phyloP scores from a whole-genome alignment of 2,113 vertebrate species.

The Callospermophilus lateralis region DNA sequence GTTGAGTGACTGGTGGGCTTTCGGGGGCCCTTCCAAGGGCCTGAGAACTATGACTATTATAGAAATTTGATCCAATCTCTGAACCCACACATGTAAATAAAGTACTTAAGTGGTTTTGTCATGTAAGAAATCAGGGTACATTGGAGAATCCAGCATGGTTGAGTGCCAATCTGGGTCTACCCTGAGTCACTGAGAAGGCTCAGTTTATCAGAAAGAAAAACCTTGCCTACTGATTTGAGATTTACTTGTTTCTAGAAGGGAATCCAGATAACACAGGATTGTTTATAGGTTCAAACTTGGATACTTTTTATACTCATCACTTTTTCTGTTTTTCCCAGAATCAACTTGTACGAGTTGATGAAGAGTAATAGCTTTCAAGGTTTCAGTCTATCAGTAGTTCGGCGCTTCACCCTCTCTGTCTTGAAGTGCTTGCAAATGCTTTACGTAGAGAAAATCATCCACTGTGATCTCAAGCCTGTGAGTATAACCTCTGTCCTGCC shows the following conservation, averaged over 20 bases:
- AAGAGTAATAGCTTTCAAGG: conserved; percentile 98
- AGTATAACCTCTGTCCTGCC: conserved; percentile 61
- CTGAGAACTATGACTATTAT: not conserved
- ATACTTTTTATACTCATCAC: not conserved
- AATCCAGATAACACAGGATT: not conserved
- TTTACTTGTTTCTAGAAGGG: not conserved
- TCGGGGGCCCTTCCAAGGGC: not conserved
- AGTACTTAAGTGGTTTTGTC: not conserved
- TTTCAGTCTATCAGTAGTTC: conserved; percentile 93
- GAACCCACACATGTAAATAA: not conserved
- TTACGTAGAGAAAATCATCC: conserved; percentile 95
- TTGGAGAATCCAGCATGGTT: not conserved
- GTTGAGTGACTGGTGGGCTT: not conserved
- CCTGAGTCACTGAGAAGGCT: not conserved
- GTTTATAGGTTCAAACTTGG: too few relatives aligned
- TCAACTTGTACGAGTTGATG: conserved; percentile 96
- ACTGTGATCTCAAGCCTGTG: conserved; percentile 98
- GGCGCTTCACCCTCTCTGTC: conserved; percentile 93
- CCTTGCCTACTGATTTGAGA: not conserved
- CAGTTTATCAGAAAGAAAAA: not conserved
- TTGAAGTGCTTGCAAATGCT: conserved; percentile 96
- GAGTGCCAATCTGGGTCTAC: not conserved
- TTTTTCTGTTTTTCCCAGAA: conserved; percentile 85
- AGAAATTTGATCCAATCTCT: not conserved
- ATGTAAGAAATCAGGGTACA: not conserved